phyloP scores from a whole-genome alignment of 2,888 invertebrate genomes.

The Cordylochernes scorpioides region DNA sequence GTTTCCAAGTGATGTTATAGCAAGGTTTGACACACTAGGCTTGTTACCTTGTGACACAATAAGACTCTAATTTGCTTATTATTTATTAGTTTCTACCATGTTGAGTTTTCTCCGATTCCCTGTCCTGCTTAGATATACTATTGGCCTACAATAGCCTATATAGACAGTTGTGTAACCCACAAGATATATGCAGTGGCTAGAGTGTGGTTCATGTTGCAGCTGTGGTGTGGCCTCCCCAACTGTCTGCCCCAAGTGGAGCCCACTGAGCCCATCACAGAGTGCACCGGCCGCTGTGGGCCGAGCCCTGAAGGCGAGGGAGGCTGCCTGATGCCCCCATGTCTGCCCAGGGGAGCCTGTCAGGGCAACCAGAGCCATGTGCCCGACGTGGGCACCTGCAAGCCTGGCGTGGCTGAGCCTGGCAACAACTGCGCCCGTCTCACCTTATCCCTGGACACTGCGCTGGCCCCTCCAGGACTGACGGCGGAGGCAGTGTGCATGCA shows the following conservation, averaged over 20 bases:
- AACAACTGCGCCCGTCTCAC: constrained; percentile 49
- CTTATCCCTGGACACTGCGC: constrained; percentile 42
- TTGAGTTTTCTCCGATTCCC: too few species aligned
- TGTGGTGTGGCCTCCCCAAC: constrained; percentile 67
- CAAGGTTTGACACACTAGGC: too few species aligned
- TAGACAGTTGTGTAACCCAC: not conserved
- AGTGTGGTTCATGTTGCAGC: constrained; percentile 16
- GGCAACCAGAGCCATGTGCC: constrained; percentile 38
- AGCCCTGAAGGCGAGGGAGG: constrained; percentile 52
- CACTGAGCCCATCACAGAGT: constrained; percentile 22
- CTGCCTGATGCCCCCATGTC: constrained; percentile 51
- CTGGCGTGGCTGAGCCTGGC: constrained; percentile 39
- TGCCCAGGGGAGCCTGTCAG: constrained; percentile 56
- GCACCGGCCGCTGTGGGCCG: constrained; percentile 34
- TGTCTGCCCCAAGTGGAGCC: constrained; percentile 30
- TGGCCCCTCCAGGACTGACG: constrained; percentile 29
- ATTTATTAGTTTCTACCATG: too few species aligned
- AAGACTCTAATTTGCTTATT: too few species aligned
- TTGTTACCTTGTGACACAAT: too few species aligned
- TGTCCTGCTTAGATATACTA: too few species aligned
- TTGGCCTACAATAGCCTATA: not conserved
- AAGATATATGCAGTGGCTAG: not conserved
- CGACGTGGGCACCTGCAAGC: constrained; percentile 50
- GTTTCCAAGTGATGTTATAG: too few species aligned
- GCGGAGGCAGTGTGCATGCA: not conserved